phyloP scores from a whole-genome alignment of 2,113 vertebrate genomes.

The Varanus salvator region DNA sequence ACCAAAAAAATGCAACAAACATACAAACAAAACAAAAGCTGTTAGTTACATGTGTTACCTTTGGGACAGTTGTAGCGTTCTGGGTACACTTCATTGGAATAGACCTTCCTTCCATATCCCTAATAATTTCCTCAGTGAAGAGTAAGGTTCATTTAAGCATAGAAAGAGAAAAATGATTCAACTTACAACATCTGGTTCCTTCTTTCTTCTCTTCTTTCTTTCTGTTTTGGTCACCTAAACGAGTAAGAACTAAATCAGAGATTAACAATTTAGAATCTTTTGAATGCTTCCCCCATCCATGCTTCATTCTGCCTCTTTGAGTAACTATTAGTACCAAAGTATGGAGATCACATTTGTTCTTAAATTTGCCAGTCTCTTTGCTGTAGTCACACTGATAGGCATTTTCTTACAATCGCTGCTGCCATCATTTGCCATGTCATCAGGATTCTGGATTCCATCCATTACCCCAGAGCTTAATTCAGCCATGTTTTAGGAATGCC shows the following conservation, averaged over 20 bases:
- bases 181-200: slow-evolving; percentile 93
- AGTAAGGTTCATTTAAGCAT: neutral
- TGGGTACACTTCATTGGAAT: neutral
- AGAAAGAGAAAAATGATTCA: neutral
- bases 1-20: neutral
- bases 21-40: neutral
- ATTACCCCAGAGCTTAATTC: no score
- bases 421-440: no score
- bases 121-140: neutral
- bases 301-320: neutral
- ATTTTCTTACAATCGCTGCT: no score
- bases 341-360: no score
- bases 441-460: no score
- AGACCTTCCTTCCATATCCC: neutral
- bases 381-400: no score
- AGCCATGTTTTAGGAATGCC: no score
- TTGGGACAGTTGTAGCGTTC: fast-evolving
- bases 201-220: slow-evolving; percentile 96
- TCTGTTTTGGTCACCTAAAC: slow-evolving; percentile 87
- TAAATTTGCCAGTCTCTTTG: no score
- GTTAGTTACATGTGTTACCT: fast-evolving
- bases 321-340: no score
- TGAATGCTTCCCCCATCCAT: fast-evolving
- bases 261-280: neutral
- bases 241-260: neutral